Base-by-base conservation (phyloP, 2,888 invertebrate genomes). In the Unio delphinus region DNA sequence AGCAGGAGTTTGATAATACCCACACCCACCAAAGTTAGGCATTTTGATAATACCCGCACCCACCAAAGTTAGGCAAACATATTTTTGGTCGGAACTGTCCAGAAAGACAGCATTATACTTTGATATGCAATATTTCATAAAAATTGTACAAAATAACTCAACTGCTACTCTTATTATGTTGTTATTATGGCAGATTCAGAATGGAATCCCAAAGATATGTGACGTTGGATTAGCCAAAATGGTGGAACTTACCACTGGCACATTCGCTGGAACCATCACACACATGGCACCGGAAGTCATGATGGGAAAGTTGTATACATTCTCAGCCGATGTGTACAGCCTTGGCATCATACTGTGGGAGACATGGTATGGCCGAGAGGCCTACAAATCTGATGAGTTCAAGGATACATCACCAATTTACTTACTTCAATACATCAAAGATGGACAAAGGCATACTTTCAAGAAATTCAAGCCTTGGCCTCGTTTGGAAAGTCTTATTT, bases 211-310 rank as follows among this genome's bases (percentile, higher is more conserved):
- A 18, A 87, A 85, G 67, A 77, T 88, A 20, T 83, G 84, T 45
- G 88, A 87, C 69, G 77, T 88, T 23, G 88, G 88, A 0, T 80
- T 86, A 60, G 81, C 85, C 18, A 85, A 84, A 70, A 74, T 73
- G 8, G 83, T 79, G 34, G 69, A 74, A 1, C 78, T 81, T 30
- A 81, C 84, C 11, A 75, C 84, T 7, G 84, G 85, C 1, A 83
- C 86, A 11, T 76, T 82, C 28, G 83, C 80, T 17, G 87, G 86
- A 7, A 83, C 86, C 1, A 80, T 82, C 15, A 80, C 80, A 6
- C 83, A 85, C 75, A 82, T 86, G 81, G 85, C 86, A 11, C 87
- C 87, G 4, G 87, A 87, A 73, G 73, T 87, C 11, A 72, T 86
- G 5, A 66, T 76, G 26, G 74, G 78, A 57, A 78, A 74, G 54